Base-by-base conservation (phyloP, 2,797 vertebrate species). In the Sebastiscus tertius region DNA sequence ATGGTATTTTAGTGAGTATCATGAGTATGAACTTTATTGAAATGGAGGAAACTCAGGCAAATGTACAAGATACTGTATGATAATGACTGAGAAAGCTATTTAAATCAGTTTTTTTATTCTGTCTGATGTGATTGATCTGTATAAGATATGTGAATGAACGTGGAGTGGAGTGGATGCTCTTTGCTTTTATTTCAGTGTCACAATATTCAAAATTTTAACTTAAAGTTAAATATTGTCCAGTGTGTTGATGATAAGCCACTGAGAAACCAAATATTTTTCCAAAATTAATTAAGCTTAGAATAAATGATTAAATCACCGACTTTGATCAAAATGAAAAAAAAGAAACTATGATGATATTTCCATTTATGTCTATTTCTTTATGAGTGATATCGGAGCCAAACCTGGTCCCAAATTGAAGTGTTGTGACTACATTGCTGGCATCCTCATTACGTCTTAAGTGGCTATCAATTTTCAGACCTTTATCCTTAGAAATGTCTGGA, bases 1-100 rank as follows among this genome's bases (percentile, higher is more conserved):
- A 81, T 39, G 11, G 59, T 52, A 9, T 16, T 81, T 90, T 70
- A 87, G 94, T 95, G 82, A 95, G 93, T 95, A 93, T 56, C 8
- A 56, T 24, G 11, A 73, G 24, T 6, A n/a, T 72, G 42, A 24
- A 54, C 39, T 78, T 73, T 13, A 33, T 24, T 54, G 3, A 60
- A 39, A 72, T 54, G 2, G 26, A 34, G 4, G 2, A 22, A 39
- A 31, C 14, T 29, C 6, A 68, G 18, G 18, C 3, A 1, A 42
- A 16, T 13, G 9, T 79, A 16, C 49, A 72, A 27, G 22, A 52
- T 12, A 22, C 1, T 70, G 24, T 31, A 22, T 56, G 18, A 62
- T 54, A 67, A 18, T 39, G 24, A 71, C 8, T 62, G 42, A 70
- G 31, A 16, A 60, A 54, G 26, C 13, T 29, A 7, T 14, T 6